Conservation (phyloP, 2,797 vertebrate genomes). For the Gobio occitaniae region DNA sequence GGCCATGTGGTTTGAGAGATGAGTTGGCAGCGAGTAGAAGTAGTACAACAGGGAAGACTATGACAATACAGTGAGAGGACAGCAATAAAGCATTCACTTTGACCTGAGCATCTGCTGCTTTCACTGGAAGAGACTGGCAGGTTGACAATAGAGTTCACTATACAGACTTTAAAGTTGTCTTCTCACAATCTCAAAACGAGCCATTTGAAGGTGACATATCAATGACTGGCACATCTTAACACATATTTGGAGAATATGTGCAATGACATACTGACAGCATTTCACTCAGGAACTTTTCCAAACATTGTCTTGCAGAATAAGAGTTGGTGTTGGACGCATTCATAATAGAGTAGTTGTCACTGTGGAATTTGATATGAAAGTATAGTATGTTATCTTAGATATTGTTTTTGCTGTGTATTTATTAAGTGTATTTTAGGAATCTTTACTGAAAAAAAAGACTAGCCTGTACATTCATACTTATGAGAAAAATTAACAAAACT, state of each 20-base stretch:
- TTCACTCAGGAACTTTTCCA: conserved; percentile 8
- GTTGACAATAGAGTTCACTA: conserved; percentile 32
- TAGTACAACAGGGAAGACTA: conserved; percentile 50
- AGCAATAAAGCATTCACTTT: conserved; percentile 50
- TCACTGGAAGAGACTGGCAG: conserved; percentile 33
- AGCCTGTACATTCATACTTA: no score
- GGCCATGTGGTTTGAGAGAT: conserved; percentile 46
- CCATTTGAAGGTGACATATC: conserved; percentile 37
- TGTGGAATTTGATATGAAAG: neutral
- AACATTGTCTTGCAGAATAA: neutral
- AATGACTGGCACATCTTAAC: conserved; percentile 39
- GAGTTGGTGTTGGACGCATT: neutral
- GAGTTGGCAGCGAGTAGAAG: conserved; percentile 39
- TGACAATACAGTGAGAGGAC: conserved; percentile 46
- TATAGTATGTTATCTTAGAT: neutral
- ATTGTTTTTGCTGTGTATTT: neutral
- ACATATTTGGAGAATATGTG: conserved; percentile 18
- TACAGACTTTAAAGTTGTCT: conserved; percentile 9
- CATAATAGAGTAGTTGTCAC: neutral
- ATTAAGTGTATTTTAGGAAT: neutral
- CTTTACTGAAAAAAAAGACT: neutral
- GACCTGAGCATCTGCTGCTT: conserved; percentile 51
- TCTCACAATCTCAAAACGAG: conserved; percentile 15
- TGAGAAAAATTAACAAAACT: neutral
- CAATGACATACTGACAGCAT: conserved; percentile 14